Conservation (phyloP, 2,113 vertebrate genomes). For the Dicentrarchus labrax region DNA sequence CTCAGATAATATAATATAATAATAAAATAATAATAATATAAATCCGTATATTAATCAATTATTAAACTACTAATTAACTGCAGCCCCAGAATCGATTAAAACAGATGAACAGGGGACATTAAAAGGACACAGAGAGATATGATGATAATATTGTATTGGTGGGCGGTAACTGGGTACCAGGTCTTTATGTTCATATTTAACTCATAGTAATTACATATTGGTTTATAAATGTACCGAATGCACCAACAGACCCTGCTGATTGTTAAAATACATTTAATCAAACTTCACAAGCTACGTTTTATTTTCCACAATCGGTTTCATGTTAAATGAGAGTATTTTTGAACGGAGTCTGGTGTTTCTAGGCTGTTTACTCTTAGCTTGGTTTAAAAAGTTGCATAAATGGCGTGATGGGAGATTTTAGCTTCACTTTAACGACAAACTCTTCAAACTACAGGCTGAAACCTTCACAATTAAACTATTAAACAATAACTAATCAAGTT, state of each 20-base stretch:
- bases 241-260: rapidly evolving
- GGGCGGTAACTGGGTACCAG: neutral
- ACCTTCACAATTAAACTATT: neutral
- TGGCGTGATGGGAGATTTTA: neutral
- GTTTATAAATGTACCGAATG: neutral
- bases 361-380: neutral
- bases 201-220: rapidly evolving
- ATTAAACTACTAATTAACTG: no score
- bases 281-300: rapidly evolving
- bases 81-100: no score
- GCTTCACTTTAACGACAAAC: neutral
- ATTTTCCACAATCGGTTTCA: rapidly evolving
- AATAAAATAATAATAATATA: no score
- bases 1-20: no score
- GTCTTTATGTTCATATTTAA: neutral
- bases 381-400: neutral
- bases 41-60: no score
- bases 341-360: neutral
- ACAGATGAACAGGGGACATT: no score
- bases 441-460: neutral
- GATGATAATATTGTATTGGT: no score
- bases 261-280: no score
- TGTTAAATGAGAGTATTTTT: neutral
- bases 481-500: neutral
- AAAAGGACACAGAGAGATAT: no score